phyloP scores from a whole-genome alignment of 2,797 vertebrate genomes.

The Pantherophis vulpinus region DNA sequence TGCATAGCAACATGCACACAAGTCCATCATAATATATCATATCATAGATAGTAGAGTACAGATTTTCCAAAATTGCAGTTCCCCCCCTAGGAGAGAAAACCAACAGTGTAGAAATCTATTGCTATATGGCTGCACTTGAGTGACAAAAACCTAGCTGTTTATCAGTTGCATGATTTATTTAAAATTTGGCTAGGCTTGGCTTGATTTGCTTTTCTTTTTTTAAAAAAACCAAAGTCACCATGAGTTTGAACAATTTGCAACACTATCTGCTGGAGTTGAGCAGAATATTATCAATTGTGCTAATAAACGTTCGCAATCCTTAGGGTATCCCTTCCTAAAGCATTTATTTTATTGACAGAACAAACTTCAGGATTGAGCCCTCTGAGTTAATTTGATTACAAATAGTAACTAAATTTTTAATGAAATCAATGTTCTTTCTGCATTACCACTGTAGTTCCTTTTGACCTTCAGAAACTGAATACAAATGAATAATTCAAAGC shows the following conservation, averaged over 20 bases:
- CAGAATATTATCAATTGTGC: background rate
- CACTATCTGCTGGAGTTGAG: background rate
- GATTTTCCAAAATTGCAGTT: slow-evolving; percentile 38
- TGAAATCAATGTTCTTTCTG: slow-evolving; percentile 79
- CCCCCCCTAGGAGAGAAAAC: slow-evolving; percentile 57
- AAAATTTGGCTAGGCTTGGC: background rate
- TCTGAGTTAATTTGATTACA: slow-evolving; percentile 84
- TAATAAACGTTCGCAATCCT: background rate
- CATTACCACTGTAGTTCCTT: slow-evolving; percentile 68
- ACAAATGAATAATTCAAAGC: slow-evolving; percentile 91
- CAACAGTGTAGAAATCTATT: slow-evolving; percentile 42
- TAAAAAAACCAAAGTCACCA: background rate
- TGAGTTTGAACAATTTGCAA: background rate
- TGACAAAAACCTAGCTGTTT: slow-evolving; percentile 60
- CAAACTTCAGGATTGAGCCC: slow-evolving; percentile 37
- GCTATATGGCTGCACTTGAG: slow-evolving; percentile 46
- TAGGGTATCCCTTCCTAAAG: background rate
- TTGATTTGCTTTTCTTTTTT: background rate
- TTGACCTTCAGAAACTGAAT: slow-evolving; percentile 89
- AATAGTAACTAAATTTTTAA: slow-evolving; percentile 91
- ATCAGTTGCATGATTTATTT: slow-evolving; percentile 21
- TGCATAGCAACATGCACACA: background rate
- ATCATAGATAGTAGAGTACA: background rate
- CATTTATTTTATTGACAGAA: slow-evolving; percentile 8
- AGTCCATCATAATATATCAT: background rate